A percentile compares a stretch with the other conserved stretches of the same genome.
Evolutionary conservation across 1,140 invertebrate genomes (phyloP).

Genomic region (Bombus consobrinus): DNA sequence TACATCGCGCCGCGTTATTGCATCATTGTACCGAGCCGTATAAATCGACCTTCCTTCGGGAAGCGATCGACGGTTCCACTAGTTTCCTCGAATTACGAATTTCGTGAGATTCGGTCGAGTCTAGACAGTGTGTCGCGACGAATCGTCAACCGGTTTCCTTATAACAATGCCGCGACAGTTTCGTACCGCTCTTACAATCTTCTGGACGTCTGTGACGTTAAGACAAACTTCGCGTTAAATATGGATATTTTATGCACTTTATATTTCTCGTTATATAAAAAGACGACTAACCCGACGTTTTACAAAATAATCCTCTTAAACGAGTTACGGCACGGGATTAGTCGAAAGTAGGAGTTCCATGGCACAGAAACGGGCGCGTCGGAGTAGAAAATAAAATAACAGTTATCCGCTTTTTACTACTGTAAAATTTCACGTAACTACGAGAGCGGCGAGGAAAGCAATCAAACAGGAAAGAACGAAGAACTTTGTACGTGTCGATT

Average conservation of each 20-base stretch:
- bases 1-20: conserved; percentile 36
- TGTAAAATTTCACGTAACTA: not conserved
- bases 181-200: too few species aligned
- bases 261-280: too few species aligned
- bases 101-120: not conserved
- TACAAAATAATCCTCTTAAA: too few species aligned
- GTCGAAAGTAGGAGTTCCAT: too few species aligned
- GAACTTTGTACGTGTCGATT: not conserved
- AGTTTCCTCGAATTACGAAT: not conserved
- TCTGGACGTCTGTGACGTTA: too few species aligned
- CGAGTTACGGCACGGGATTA: too few species aligned
- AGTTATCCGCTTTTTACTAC: not conserved
- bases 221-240: too few species aligned
- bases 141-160: too few species aligned
- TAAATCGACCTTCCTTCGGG: conserved; percentile 25
- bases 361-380: not conserved
- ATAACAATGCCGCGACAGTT: too few species aligned
- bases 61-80: not conserved
- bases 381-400: not conserved
- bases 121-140: not conserved
- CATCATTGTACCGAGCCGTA: conserved; percentile 26
- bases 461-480: not conserved
- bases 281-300: too few species aligned
- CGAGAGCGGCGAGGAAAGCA: not conserved
- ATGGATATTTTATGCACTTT: too few species aligned